A percentile compares a stretch with the other conserved stretches of the same genome.
These are phyloP conservation scores for Synergus umbraculus DNA, from an alignment of 2,888 invertebrate genomes.

Conservation along the genomic window DNA sequence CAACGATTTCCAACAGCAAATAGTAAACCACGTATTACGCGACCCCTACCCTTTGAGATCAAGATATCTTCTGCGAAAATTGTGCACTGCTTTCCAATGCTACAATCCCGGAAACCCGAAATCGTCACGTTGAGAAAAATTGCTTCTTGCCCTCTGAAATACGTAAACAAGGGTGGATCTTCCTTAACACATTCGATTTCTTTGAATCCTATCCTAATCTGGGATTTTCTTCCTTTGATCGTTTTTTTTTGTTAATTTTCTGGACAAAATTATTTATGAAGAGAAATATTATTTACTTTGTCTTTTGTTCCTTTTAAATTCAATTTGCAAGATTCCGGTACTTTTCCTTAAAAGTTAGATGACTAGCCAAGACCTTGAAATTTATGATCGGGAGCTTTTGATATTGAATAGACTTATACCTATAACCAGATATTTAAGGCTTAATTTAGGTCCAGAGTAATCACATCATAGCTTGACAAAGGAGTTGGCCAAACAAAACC, in stretches of 20 bases:
- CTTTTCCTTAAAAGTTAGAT: too few species aligned
- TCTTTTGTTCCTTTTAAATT: too few species aligned
- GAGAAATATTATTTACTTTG: too few species aligned
- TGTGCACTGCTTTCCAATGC: constrained; percentile 4
- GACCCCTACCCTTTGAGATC: neutral
- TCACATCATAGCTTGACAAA: neutral
- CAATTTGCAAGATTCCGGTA: too few species aligned
- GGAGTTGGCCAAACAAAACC: neutral
- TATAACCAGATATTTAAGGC: neutral
- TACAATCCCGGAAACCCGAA: neutral
- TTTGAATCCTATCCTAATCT: too few species aligned
- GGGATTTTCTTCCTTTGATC: too few species aligned
- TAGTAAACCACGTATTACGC: neutral
- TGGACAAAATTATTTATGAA: too few species aligned
- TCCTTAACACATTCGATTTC: neutral
- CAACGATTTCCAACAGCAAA: constrained; percentile 41
- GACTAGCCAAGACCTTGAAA: too few species aligned
- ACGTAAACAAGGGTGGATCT: neutral
- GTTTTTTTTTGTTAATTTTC: too few species aligned
- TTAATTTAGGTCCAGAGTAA: neutral
- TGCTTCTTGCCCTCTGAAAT: neutral
- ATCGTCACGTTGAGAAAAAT: constrained; percentile 2
- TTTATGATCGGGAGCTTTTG: neutral
- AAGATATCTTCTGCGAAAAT: constrained; percentile 7
- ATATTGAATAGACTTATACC: neutral